Base-by-base conservation (phyloP, 64 coral and sea anemone species). In the Montipora cactus region DNA sequence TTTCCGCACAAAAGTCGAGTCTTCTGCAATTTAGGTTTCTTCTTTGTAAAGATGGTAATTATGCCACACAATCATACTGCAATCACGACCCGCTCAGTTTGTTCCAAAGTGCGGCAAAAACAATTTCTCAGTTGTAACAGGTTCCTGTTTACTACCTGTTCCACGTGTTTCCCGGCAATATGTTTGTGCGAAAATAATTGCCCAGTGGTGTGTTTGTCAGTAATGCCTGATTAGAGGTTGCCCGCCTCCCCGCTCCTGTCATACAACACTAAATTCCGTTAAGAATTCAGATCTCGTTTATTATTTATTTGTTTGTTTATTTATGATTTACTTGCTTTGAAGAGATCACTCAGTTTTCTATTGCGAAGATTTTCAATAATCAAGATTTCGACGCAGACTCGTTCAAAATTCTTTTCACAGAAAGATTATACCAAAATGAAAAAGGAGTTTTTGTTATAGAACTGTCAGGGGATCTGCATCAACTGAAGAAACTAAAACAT, bases 381-480 rank as follows among this genome's bases (percentile, higher is more conserved):
- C 13, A 15, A 64, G 8, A 64, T 16, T 7, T 64, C 61, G 61
- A 46, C 44, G 8, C 4, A 46, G 22, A 18, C 4, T 1, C 9
- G 45, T 76, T 5, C 12, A 5, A 50, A 78, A n/a, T 37, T 48
- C 5, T 19, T 13, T 50, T 7, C 13, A 11, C 44, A 5, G 2
- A 78, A 47, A 45, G 61, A 14, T 13, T 10, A 76, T 76, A 2
- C 74, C 28, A 76, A 47, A 4, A 15, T 10, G 4, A 76, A 47
- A 4, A 15, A 44, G 4, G 12, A 5, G 23, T 45, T 13, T 49
- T 51, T 67, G 7, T 66, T 51, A 86, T 51, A 86, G 4, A 46
- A 99, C 67, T 64, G 86, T 48, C 10, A 99, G 78, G 18, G 98
- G 98, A 74, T 99, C 98, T 49, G 79, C 80, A 94, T 99, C 98